phyloP scores from a whole-genome alignment of 1,140 invertebrate genomes.

The Brachionus rubens region DNA sequence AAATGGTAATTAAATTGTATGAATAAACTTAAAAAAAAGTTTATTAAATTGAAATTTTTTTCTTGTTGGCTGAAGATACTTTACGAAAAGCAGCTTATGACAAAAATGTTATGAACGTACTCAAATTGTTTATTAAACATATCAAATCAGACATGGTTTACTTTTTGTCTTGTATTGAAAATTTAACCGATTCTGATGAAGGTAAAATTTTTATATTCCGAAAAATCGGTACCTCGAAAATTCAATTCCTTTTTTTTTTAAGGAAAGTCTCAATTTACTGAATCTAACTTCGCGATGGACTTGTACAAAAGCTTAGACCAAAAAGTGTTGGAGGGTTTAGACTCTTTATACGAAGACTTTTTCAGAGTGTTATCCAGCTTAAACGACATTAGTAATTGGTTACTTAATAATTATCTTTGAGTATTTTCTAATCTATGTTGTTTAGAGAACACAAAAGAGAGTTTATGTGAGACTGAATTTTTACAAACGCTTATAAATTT shows the following conservation, averaged over 20 bases:
- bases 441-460: not conserved
- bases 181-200: conserved; percentile 25
- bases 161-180: conserved; percentile 38
- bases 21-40: not conserved
- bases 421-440: not conserved
- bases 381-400: conserved; percentile 33
- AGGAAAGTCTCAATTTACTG: not conserved
- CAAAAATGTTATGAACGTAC: not conserved
- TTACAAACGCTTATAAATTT: not conserved
- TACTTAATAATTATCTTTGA: not conserved
- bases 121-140: not conserved
- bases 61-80: conserved; percentile 12
- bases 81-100: not conserved
- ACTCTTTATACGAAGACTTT: not conserved
- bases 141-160: not conserved
- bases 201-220: not conserved
- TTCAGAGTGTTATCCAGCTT: conserved; percentile 10
- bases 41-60: not conserved
- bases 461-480: conserved; percentile 29
- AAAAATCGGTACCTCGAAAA: no score
- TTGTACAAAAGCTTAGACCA: not conserved
- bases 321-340: not conserved
- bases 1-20: conserved; percentile 12
- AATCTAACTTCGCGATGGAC: not conserved
- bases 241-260: not conserved